These are phyloP conservation scores for Drosophila longiperda DNA, from an alignment of 2,888 invertebrate genomes.

Conservation along the genomic window DNA sequence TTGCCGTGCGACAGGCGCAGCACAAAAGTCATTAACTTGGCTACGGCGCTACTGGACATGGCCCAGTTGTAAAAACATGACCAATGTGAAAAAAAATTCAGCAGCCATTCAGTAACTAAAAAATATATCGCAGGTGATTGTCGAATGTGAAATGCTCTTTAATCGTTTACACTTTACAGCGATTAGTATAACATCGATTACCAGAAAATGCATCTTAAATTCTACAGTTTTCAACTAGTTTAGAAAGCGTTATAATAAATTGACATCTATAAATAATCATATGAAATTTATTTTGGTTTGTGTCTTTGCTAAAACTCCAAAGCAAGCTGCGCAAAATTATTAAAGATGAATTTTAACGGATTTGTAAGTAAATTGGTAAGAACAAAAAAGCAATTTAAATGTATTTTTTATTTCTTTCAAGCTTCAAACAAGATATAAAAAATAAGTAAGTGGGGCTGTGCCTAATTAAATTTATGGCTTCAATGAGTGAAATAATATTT, in stretches of 20 bases:
- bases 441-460: rapidly evolving
- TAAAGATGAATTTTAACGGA: neutral
- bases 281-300: neutral
- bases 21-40: slow-evolving; percentile 81
- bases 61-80: slow-evolving; percentile 80
- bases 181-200: neutral
- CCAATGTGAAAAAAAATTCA: slow-evolving; percentile 76
- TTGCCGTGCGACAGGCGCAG: slow-evolving; percentile 76
- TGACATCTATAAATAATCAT: neutral
- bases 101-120: slow-evolving; percentile 59
- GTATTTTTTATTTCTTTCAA: neutral
- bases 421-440: too few species aligned
- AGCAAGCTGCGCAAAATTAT: neutral
- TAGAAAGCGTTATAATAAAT: neutral
- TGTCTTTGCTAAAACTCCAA: neutral
- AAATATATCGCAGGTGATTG: neutral
- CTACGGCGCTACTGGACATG: slow-evolving; percentile 74
- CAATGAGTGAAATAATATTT: neutral
- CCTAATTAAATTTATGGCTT: neutral
- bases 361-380: neutral
- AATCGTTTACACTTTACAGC: neutral
- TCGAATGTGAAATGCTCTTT: slow-evolving; percentile 42
- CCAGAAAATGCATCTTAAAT: neutral
- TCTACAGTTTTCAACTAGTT: neutral
- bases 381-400: neutral